phyloP scores from a whole-genome alignment of 2,113 vertebrate species.

The Pristiophorus japonicus region DNA sequence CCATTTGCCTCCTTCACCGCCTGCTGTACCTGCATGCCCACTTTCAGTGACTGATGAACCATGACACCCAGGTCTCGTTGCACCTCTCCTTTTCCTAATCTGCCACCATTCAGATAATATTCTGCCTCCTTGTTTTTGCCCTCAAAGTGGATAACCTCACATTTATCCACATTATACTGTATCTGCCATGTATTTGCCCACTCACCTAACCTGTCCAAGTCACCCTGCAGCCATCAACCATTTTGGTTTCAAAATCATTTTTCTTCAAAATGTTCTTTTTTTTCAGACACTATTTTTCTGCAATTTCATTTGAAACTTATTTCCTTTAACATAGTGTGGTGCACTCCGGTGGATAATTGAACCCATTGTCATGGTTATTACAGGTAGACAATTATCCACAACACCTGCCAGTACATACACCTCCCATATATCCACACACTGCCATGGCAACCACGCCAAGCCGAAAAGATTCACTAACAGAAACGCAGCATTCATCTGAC shows the following conservation, averaged over 20 bases:
- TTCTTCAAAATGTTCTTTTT: constrained; percentile 29
- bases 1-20: too few species aligned
- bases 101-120: too few species aligned
- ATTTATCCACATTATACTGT: too few species aligned
- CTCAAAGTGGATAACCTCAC: too few species aligned
- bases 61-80: too few species aligned
- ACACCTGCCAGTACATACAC: not conserved
- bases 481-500: constrained; percentile 4
- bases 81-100: too few species aligned
- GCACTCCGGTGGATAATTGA: not conserved
- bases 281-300: not conserved
- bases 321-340: not conserved
- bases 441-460: not conserved
- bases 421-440: not conserved
- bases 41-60: too few species aligned
- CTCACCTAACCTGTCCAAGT: too few species aligned
- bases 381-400: not conserved
- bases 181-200: too few species aligned
- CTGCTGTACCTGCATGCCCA: too few species aligned
- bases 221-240: too few species aligned
- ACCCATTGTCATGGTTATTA: not conserved
- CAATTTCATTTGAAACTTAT: not conserved
- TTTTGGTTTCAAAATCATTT: constrained; percentile 20
- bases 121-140: too few species aligned
- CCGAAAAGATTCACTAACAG: not conserved